Base-by-base conservation (phyloP, 2,797 vertebrate genomes). In the Girardinus metallicus region DNA sequence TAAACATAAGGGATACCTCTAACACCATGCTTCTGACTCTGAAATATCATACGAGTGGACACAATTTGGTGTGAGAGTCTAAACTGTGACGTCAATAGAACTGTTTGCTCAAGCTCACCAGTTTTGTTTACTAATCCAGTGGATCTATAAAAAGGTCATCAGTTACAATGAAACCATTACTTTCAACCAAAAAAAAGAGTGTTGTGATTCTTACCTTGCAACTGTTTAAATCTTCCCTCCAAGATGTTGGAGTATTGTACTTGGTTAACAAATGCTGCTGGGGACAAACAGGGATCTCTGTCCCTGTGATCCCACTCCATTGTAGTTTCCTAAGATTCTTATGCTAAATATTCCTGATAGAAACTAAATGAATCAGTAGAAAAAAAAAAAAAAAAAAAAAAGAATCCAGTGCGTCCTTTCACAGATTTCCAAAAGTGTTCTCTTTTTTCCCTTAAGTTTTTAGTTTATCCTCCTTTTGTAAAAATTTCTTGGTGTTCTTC, bases 161-260 rank as follows among this genome's bases (percentile, higher is more conserved):
- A 53, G 53, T 78, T 36, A 11, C 16, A 76, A 75, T 16, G 0
- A 5, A 79, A 51, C 47, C 18, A 16, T 73, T 4, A 62, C n/a
- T 77, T 79, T 75, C 21, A 81, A 76, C 1, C 26, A 68, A 41
- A 26, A 49, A 21, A 43, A 41, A 64, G 29, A 39, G 55, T 34
- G 29, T 31, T 41, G 3, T 9, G 36, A 75, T 70, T 88, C 96
- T 96, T 97, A 98, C 97, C 97, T 97, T 98, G 97, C 55, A 98
- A 95, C 91, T 98, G 97, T 89, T 98, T 98, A 95, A 98, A 98
- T 68, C 97, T 93, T 85, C 97, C 97, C 84, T 98, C 97, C 93
- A 98, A 90, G 83, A 98, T 97, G 84, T 96, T 98, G 75, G 97
- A 95, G 60, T 97, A 97, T 91, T 97, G 97, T 83, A 97, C 95